Evolutionary conservation across 1,140 invertebrate species (phyloP), one percentile per base, ranked within the genome.

Genomic region (Metaphire vulgaris): DNA sequence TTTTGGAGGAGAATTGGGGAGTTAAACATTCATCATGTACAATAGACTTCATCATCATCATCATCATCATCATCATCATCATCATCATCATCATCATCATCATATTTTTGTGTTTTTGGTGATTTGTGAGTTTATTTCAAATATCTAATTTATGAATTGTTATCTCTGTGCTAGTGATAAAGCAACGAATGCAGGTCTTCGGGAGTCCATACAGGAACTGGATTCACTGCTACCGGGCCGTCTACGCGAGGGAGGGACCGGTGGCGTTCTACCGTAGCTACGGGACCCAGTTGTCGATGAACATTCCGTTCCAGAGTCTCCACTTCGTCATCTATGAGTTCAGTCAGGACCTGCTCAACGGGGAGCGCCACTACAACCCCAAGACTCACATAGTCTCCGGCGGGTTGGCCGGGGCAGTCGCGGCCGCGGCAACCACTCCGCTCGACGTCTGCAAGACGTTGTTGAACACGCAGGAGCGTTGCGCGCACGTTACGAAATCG

Each of bases 361-460:
- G 90, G 69, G 88, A 92, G n/a, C 90, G 93, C 74, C 84, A 85
- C 76, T 99, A 99, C 86, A 92, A 95, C 88, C 96, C 97, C 2
- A 79, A 85, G 33, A 93, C 93, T 77, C 96, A 98, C 86, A 90
- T 97, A 87, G 80, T 91, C 72, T 92, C 93, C 68, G 96, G 96
- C 80, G 95, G 91, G 33, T 84, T 94, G 31, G 97, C 96, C 29
- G 97, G 97, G 76, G 97, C 93, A 15, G 86, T 95, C 30, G 95
- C 97, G 0, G 93, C 97, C 41, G 93, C 94, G 14, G 87, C 92
- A 32, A 99, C 97, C 21, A 99, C 95, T 68, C 97, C 97, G n/a
- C 86, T 99, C 30, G 97, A 99, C 87, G 97, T 99, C 71, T 96
- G 97, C 83, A 99, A 99, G 88, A 99, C 97, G 1, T 88, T 99